These are phyloP conservation scores for Sinocyclocheilus grahami DNA, from an alignment of 2,113 vertebrate genomes.

Conservation along the genomic window DNA sequence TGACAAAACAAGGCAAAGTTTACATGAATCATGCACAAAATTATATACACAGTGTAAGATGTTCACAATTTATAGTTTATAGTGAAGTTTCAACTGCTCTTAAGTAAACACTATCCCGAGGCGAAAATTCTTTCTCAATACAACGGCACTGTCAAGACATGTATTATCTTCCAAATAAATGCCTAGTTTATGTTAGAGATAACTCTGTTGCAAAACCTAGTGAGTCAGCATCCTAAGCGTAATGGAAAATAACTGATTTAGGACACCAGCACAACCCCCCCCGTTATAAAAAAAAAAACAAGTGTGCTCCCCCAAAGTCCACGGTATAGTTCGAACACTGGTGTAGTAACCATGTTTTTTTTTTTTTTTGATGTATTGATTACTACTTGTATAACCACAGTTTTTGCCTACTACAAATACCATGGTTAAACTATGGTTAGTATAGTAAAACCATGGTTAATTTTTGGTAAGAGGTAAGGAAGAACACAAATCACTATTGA, in stretches of 20 bases:
- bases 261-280: too few species aligned
- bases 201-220: slow-evolving; percentile 16
- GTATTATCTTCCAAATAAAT: neutral
- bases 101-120: slow-evolving; percentile 2
- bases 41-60: slow-evolving; percentile 39
- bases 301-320: too few species aligned
- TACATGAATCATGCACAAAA: slow-evolving; percentile 23
- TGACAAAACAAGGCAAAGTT: neutral
- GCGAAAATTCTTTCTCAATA: neutral
- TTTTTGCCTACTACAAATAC: too few species aligned
- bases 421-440: too few species aligned
- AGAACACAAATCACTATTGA: too few species aligned
- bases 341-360: too few species aligned
- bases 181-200: neutral
- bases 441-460: too few species aligned
- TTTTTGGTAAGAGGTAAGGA: too few species aligned
- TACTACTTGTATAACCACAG: too few species aligned
- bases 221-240: neutral
- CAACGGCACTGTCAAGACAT: slow-evolving; percentile 1
- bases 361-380: too few species aligned
- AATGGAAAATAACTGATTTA: neutral
- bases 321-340: too few species aligned
- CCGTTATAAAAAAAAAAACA: too few species aligned
- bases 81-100: slow-evolving; percentile 11
- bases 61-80: slow-evolving; percentile 39